Conservation (phyloP, 2,113 vertebrate genomes). For the Dicrurus megarhynchus region DNA sequence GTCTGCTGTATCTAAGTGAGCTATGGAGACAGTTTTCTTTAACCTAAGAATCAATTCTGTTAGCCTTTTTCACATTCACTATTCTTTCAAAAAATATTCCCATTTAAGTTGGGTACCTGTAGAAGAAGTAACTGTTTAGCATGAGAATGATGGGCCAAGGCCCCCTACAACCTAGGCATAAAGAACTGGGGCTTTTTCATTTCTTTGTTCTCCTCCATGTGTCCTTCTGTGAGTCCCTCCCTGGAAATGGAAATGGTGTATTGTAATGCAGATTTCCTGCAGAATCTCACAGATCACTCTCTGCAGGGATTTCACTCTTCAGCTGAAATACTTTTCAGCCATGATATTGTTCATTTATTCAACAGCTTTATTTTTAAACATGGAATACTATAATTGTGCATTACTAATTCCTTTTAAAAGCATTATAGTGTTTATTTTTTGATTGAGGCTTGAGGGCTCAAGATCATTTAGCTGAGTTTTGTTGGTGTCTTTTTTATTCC, state of each 20-base stretch:
- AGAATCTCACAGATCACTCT: slow-evolving; percentile 69
- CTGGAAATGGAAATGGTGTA: slow-evolving; percentile 65
- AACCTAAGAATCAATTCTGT: slow-evolving; percentile 6
- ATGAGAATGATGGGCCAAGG: slow-evolving; percentile 55
- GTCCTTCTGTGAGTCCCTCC: slow-evolving; percentile 61
- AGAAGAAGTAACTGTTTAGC: slow-evolving; percentile 59
- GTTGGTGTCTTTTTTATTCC: slow-evolving; percentile 14
- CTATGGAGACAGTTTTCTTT: not conserved
- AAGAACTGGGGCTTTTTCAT: slow-evolving; percentile 41
- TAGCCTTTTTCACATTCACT: slow-evolving; percentile 33
- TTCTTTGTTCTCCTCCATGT: slow-evolving; percentile 56
- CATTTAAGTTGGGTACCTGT: slow-evolving; percentile 44
- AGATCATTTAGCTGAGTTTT: slow-evolving; percentile 43
- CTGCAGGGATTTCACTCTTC: slow-evolving; percentile 68
- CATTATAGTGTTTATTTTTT: slow-evolving; percentile 62
- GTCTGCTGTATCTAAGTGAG: not conserved
- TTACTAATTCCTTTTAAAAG: slow-evolving; percentile 54
- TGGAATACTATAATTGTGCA: slow-evolving; percentile 39
- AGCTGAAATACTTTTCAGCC: slow-evolving; percentile 60
- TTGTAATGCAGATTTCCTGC: slow-evolving; percentile 69
- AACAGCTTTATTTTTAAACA: slow-evolving; percentile 65
- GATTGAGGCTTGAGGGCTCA: slow-evolving; percentile 32
- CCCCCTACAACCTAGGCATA: slow-evolving; percentile 59
- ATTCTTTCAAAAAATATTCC: slow-evolving; percentile 21
- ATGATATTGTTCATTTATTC: slow-evolving; percentile 66